These are phyloP conservation scores for Tipula unca DNA, from an alignment of 2,888 invertebrate species.

Conservation along the genomic window DNA sequence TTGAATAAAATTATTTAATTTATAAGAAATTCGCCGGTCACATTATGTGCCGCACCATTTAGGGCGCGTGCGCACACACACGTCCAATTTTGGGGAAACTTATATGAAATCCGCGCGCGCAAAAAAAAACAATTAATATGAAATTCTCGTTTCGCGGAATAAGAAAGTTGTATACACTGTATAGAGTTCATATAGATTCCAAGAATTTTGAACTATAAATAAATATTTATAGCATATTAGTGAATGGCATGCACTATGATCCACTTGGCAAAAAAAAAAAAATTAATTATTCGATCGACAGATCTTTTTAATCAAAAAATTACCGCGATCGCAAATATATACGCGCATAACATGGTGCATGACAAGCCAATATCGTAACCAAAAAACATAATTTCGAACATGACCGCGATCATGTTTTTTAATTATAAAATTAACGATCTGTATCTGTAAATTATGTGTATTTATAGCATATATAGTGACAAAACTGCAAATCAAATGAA, in stretches of 20 bases:
- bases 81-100: background rate
- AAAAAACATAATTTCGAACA: background rate
- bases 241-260: background rate
- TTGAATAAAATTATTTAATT: background rate
- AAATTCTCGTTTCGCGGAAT: background rate
- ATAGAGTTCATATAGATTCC: background rate
- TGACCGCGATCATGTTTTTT: background rate
- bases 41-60: background rate
- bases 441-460: background rate
- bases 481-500: conserved; percentile 14
- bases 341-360: background rate
- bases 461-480: background rate
- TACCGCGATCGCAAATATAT: background rate
- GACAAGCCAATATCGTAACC: background rate
- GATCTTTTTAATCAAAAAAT: background rate
- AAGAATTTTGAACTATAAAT: background rate
- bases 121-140: background rate
- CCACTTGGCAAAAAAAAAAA: background rate
- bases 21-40: background rate
- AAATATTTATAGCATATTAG: background rate
- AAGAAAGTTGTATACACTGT: background rate
- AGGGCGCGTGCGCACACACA: background rate
- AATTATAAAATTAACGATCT: conserved; percentile 14
- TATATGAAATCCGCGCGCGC: background rate
- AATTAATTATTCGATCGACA: background rate